Base-by-base conservation (phyloP, 1,140 invertebrate species). In the Sminthurides bifidus region DNA sequence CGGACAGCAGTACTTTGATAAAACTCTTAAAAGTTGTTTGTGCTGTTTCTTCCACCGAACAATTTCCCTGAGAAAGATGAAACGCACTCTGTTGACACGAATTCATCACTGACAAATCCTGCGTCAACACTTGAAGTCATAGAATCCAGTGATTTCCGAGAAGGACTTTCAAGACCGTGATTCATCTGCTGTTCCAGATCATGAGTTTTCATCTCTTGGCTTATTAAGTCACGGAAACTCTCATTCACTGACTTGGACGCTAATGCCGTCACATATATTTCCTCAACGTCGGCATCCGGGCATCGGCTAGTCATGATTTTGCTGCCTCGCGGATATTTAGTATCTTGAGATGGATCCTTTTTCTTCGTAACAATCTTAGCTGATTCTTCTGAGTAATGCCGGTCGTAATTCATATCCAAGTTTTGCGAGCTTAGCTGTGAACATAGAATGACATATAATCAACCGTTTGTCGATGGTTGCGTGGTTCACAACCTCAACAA, bases 331-430 rank as follows among this genome's bases (percentile, higher is more conserved):
- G 61, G 46, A 54, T 54, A 63, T 38, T 57, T 59, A 19, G n/a
- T 38, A 15, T 55, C 57, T 33, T 53, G 33, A 15, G 24, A 35
- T 30, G 46, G 48, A 19, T 54, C 56, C 21, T 54, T 12, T 0
- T 50, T n/a, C 8, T 50, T 59, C 4, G 49, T 49, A 1, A 51
- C 38, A 2, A 59, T 19, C 23, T 38, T 33, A 3, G 50, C 58
- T 5, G 57, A 63, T 33, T 63, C 61, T 15, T 43, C n/a, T 14
- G 57, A 59, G 29, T 41, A 57, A n/a, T 56, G 38, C 8, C 43
- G 41, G 48, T 63, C 61, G 26, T 56, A 63, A 23, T 63, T 63
- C 30, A 63, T 57, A 17, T 56, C 53, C 50, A 63, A 30, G 21
- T 59, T 63, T 57, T 63, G 35, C 26, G 44, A 56, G 26, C 57